Conservation (phyloP, 2,113 vertebrate species). For the Nipponia nippon region DNA sequence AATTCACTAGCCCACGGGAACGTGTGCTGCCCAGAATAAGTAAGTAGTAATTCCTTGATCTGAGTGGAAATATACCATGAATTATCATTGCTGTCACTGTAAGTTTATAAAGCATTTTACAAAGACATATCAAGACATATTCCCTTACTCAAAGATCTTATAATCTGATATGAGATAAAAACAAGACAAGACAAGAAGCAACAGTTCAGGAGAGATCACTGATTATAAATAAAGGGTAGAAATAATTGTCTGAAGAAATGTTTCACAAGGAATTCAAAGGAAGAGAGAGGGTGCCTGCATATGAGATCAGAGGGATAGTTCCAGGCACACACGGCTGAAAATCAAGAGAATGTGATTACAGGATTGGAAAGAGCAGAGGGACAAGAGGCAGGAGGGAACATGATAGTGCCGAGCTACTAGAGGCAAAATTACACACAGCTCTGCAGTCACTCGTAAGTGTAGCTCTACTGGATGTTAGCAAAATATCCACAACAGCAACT, state of each 20-base stretch:
- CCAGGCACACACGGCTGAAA: constrained; percentile 8
- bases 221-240: constrained; percentile 58
- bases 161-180: constrained; percentile 51
- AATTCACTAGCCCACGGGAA: constrained; percentile 2
- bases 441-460: background rate
- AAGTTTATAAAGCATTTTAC: constrained; percentile 58
- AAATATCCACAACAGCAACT: background rate
- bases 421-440: background rate
- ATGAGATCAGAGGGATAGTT: constrained; percentile 1
- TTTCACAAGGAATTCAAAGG: constrained; percentile 47
- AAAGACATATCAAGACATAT: constrained; percentile 36
- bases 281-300: constrained; percentile 31
- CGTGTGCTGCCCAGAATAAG: background rate
- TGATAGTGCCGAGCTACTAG: background rate
- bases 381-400: constrained; percentile 28
- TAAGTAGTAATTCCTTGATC: constrained; percentile 2
- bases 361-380: constrained; percentile 25
- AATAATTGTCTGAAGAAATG: constrained; percentile 62
- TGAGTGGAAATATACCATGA: constrained; percentile 33
- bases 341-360: constrained; percentile 37
- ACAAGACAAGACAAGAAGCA: constrained; percentile 61
- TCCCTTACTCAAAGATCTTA: constrained; percentile 51
- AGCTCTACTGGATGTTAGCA: background rate
- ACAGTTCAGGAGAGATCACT: constrained; percentile 61
- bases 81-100: constrained; percentile 34